These are phyloP conservation scores for Plumapathes pennacea DNA, from an alignment of 92 coral and sea anemone species.

Conservation along the genomic window DNA sequence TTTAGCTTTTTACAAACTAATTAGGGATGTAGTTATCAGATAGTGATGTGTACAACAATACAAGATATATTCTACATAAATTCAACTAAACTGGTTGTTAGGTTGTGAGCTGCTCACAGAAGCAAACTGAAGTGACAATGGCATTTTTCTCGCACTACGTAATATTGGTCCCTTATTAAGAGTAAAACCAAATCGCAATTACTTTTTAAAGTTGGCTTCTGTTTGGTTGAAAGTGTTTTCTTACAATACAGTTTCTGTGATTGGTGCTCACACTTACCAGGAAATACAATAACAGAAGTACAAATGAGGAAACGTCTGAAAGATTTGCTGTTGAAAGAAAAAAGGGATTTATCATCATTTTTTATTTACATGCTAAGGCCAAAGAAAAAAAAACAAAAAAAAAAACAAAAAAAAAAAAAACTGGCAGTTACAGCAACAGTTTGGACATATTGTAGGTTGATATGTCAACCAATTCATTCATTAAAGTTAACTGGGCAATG, in stretches of 20 bases:
- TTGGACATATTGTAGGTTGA: too few relatives aligned
- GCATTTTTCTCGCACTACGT: not conserved
- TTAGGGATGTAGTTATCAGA: too few relatives aligned
- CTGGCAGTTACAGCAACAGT: too few relatives aligned
- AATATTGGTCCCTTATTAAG: not conserved
- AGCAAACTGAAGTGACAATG: not conserved
- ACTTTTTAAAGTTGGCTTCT: not conserved
- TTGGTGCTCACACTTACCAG: not conserved
- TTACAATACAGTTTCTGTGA: too few relatives aligned
- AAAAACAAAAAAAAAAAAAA: too few relatives aligned
- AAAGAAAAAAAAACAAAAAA: not conserved
- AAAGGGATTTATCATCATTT: not conserved
- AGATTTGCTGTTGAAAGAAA: not conserved
- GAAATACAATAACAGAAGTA: not conserved
- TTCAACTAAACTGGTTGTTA: too few relatives aligned
- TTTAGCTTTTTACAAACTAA: too few relatives aligned
- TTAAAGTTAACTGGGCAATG: too few relatives aligned
- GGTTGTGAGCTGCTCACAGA: not conserved
- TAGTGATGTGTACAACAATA: too few relatives aligned
- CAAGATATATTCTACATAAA: too few relatives aligned
- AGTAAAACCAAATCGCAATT: not conserved
- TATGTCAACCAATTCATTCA: too few relatives aligned
- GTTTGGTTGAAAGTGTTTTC: not conserved
- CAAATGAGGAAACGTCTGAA: not conserved
- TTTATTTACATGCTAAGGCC: not conserved